Percentiles rank a stretch among this genome's conserved stretches.
phyloP scores from a whole-genome alignment of 2,888 invertebrate species.

The Ephialtes manifestator region DNA sequence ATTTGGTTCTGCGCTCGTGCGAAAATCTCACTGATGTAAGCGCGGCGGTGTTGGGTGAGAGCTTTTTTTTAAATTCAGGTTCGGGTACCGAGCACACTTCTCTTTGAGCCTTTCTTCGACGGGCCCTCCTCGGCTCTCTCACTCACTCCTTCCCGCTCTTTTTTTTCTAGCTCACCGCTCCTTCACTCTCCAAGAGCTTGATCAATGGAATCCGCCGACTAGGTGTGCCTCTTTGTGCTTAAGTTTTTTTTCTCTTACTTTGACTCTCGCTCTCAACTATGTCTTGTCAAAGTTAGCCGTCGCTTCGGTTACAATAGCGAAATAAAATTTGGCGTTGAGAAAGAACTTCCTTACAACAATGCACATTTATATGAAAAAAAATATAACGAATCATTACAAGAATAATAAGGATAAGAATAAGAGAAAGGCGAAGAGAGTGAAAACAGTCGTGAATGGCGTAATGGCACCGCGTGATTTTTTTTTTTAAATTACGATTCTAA shows the following conservation, averaged over 20 bases:
- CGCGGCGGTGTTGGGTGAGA: neutral
- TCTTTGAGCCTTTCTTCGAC: slow-evolving; percentile 71
- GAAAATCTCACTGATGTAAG: slow-evolving; percentile 43
- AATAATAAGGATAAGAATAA: neutral
- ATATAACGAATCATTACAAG: neutral
- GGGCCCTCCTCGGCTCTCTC: slow-evolving; percentile 47
- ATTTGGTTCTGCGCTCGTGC: slow-evolving; percentile 34
- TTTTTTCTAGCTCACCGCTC: slow-evolving; percentile 1
- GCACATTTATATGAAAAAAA: neutral
- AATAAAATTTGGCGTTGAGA: slow-evolving; percentile 8
- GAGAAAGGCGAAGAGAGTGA: neutral
- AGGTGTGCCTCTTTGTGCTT: slow-evolving; percentile 17
- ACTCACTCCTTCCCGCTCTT: neutral
- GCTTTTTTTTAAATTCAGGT: slow-evolving; percentile 49
- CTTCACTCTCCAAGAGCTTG: slow-evolving; percentile 11
- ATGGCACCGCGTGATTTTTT: neutral
- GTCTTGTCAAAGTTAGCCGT: neutral
- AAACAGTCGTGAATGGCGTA: neutral
- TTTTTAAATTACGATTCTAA: no score
- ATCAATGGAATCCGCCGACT: slow-evolving; percentile 11
- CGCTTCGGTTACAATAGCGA: slow-evolving; percentile 9
- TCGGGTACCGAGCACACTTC: slow-evolving; percentile 61
- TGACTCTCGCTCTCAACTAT: neutral
- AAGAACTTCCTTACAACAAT: neutral
- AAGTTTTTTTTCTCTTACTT: slow-evolving; percentile 4